Conservation (phyloP, 2,888 invertebrate species). For the Caenorhabditis sp. region DNA sequence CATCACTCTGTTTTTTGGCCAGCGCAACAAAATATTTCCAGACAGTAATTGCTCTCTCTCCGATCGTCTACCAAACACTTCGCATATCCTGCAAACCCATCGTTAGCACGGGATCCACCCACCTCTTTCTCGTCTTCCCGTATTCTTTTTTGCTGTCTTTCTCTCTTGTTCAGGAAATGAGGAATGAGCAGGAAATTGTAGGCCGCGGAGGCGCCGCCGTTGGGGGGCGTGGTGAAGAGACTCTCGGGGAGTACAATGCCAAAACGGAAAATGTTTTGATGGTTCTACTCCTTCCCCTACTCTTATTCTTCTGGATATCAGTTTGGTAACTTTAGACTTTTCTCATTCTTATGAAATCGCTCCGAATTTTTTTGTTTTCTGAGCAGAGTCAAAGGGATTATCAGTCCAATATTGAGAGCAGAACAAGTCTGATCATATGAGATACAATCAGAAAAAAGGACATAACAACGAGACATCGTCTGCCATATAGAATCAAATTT, state of each 20-base stretch:
- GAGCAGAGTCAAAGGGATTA: neutral
- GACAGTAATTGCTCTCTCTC: neutral
- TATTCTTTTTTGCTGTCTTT: slow-evolving; percentile 17
- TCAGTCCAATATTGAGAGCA: neutral
- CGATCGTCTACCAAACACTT: neutral
- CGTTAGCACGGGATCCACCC: too few relatives aligned
- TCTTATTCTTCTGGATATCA: neutral
- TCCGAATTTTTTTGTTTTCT: neutral
- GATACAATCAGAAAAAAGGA: slow-evolving; percentile 13
- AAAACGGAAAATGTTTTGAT: slow-evolving; percentile 25
- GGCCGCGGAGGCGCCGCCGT: slow-evolving; percentile 43
- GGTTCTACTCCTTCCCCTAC: neutral
- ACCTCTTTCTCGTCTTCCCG: slow-evolving; percentile 17
- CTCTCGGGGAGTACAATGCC: slow-evolving; percentile 29
- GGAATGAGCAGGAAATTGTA: slow-evolving; percentile 62
- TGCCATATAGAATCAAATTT: too few relatives aligned
- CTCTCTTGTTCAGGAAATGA: slow-evolving; percentile 35
- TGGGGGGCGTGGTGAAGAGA: slow-evolving; percentile 13
- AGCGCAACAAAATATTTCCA: too few relatives aligned
- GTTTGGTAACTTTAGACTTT: slow-evolving; percentile 1
- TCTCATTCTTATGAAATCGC: slow-evolving; percentile 30
- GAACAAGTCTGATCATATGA: slow-evolving; percentile 18
- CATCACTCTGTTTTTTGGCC: neutral
- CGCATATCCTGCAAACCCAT: slow-evolving; percentile 6
- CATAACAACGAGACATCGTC: neutral